Base-by-base conservation (phyloP, 2,888 invertebrate species). In the Xanthorhoe spadicearia region DNA sequence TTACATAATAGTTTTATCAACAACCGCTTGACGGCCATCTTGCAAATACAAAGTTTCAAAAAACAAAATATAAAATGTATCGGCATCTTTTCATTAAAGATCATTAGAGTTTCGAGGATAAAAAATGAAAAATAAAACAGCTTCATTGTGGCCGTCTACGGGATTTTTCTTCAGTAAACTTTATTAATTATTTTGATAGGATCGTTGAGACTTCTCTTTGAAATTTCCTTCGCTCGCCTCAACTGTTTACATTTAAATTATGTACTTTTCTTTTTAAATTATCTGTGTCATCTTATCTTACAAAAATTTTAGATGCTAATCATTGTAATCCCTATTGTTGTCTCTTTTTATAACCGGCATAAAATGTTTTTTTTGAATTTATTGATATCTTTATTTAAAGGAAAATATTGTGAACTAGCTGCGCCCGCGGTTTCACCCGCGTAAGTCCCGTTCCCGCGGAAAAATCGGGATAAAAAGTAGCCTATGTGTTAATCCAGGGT, bases 11-110 rank as follows among this genome's bases (percentile, higher is more conserved):
- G 38, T 13, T 43, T 43, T 13, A 43, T 43, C 38, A 43, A 43
- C 80, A 77, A 23, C 2, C 23, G 1, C 23, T 75, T 84, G 78
- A 77, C 78, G 71, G 77, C 77, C 77, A 80, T 79, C 80, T 83
- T 83, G 79, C 80, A 82, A 87, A 80, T 77, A 80, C 75, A 74
- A 79, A 81, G 79, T 74, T 52, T 48, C 2, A 56, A 52, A n/a
- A 66, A 70, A 58, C 63, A 52, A 61, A 32, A 61, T 65, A 62
- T 55, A 69, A 71, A 62, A 49, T 49, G 77, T 84, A 88, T 87
- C 87, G 87, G 82, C 83, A 83, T 83, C 87, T 85, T 88, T 90
- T 90, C 87, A 89, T 90, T 87, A 87, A 85, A 86, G 85, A 87
- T 89, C 92, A 90, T 91, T 90, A 90, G 88, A 89, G 85, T 85